phyloP scores from a whole-genome alignment of 2,113 vertebrate genomes.

The Dasypus novemcinctus region DNA sequence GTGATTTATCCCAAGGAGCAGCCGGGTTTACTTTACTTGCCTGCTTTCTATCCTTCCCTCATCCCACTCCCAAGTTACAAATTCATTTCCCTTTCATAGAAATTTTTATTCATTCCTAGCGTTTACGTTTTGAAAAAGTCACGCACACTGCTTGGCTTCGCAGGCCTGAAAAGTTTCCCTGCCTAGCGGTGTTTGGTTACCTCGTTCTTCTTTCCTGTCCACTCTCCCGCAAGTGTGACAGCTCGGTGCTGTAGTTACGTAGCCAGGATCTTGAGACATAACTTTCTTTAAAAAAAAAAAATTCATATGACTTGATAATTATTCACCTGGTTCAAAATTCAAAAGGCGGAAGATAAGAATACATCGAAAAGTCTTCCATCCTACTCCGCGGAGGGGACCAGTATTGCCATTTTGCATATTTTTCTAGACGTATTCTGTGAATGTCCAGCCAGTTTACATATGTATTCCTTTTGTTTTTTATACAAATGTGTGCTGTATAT shows the following conservation, averaged over 20 bases:
- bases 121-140: background rate
- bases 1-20: background rate
- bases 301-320: background rate
- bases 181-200: background rate
- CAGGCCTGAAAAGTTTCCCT: background rate
- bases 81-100: background rate
- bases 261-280: background rate
- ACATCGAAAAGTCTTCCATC: background rate
- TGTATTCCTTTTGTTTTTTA: background rate
- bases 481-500: background rate
- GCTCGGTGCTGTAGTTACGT: background rate
- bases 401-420: background rate
- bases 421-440: background rate
- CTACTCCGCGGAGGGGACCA: background rate
- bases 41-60: background rate
- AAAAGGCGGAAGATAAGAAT: background rate
- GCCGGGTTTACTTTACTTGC: background rate
- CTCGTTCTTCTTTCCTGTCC: background rate
- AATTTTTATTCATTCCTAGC: background rate
- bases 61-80: background rate
- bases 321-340: background rate
- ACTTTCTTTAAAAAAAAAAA: background rate
- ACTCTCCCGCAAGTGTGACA: background rate
- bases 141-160: background rate
- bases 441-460: background rate